These are phyloP conservation scores for Noctua janthina DNA, from an alignment of 2,888 invertebrate genomes.

Conservation along the genomic window DNA sequence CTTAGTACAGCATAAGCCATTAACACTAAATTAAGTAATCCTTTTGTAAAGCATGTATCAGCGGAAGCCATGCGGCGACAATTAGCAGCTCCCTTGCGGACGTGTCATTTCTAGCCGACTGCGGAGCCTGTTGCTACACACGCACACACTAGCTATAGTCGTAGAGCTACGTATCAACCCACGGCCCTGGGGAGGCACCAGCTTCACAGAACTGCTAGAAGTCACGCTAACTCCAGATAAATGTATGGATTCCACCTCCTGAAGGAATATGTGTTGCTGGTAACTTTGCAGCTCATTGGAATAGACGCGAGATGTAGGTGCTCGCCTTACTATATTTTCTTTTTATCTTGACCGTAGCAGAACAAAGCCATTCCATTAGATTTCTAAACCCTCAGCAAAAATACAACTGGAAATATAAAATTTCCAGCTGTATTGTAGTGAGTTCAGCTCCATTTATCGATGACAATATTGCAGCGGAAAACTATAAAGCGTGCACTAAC, in stretches of 20 bases:
- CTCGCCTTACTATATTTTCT: not conserved
- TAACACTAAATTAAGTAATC: too few species aligned
- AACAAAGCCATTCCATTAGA: slow-evolving; percentile 16
- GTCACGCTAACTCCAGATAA: slow-evolving; percentile 20
- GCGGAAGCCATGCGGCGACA: not conserved
- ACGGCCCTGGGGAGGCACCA: not conserved
- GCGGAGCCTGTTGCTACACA: not conserved
- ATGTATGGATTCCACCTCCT: not conserved
- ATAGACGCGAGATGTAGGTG: not conserved
- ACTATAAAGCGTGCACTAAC: slow-evolving; percentile 61
- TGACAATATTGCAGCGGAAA: slow-evolving; percentile 44
- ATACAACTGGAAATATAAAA: slow-evolving; percentile 9
- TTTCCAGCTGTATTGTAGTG: not conserved
- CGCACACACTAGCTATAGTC: not conserved
- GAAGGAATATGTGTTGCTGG: slow-evolving; percentile 1
- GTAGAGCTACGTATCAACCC: not conserved
- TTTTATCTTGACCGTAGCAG: not conserved
- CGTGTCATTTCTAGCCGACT: not conserved
- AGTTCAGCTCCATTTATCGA: slow-evolving; percentile 38
- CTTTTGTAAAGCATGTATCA: not conserved
- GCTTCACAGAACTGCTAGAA: not conserved
- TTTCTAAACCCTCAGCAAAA: slow-evolving; percentile 11
- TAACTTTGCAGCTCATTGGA: slow-evolving; percentile 4
- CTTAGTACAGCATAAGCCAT: too few species aligned
- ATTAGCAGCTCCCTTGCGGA: slow-evolving; percentile 5